Evolutionary conservation across 2,888 invertebrate species (phyloP), one percentile per base, ranked within the genome.

Genomic region (Heliconius aoede): DNA sequence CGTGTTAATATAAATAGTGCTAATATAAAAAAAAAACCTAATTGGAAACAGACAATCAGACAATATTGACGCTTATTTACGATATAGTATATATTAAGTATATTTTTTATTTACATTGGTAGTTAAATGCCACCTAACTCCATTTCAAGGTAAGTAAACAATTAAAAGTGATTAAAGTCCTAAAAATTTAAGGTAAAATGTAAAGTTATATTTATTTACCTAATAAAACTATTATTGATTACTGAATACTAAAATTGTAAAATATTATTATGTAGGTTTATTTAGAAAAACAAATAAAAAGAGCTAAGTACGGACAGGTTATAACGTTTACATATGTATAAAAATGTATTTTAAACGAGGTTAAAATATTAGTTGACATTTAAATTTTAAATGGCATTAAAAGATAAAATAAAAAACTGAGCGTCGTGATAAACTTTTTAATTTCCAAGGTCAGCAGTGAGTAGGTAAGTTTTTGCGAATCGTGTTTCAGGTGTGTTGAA

Each of bases 351-450:
- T 36, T 36, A n/a, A n/a, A 60, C 60, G 58, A 72, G 61, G 72
- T 72, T 36, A 61, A 36, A 60, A 72, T 36, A 72, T 72, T 72
- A 72, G 60, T 72, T 72, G 72, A 61, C 72, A 72, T 72, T 72
- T 72, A 72, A 72, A 58, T 72, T 18, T 72, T 60, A 72, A 72
- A 72, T 60, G 69, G 69, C 55, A 36, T 36, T 21, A 40, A 72
- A 8, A 61, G 32, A 72, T 72, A 72, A 61, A 72, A 72, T 72
- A 72, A 72, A 61, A 61, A 72, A 72, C 40, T 72, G 72, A 36
- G 40, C 36, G 60, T 61, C 60, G 72, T 72, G 60, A 60, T 72
- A 60, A 36, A 72, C 58, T 60, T 40, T 60, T 61, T 61, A 72
- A 61, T 61, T 72, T 61, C 61, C 72, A 72, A 72, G 72, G 72